A percentile compares a stretch with the other conserved stretches of the same genome.
phyloP scores from a whole-genome alignment of 2,888 invertebrate genomes.

The Copidosoma aretas region DNA sequence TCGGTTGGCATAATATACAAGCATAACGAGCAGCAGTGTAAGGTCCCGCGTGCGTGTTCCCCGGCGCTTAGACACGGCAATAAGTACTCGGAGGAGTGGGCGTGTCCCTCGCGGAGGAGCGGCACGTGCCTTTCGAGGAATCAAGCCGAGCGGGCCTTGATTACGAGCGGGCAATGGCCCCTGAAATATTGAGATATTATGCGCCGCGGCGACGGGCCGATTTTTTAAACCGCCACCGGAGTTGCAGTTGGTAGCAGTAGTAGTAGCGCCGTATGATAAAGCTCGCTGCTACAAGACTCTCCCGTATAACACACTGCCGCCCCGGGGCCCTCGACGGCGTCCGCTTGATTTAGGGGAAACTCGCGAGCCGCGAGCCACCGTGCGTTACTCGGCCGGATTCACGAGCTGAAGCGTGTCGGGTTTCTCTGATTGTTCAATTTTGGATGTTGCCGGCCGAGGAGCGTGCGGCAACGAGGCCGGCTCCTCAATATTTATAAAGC shows the following conservation, averaged over 20 bases:
- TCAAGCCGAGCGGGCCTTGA: slow-evolving; percentile 53
- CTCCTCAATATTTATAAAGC: slow-evolving; percentile 32
- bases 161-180: slow-evolving; percentile 58
- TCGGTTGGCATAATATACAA: too few species aligned
- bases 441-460: background rate
- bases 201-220: slow-evolving; percentile 46
- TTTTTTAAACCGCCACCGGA: slow-evolving; percentile 56
- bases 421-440: slow-evolving; percentile 41
- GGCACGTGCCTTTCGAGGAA: background rate
- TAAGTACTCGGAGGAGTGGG: slow-evolving; percentile 58
- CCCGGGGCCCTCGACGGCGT: too few species aligned
- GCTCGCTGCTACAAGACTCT: slow-evolving; percentile 50
- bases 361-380: slow-evolving; percentile 23
- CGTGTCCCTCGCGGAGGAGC: slow-evolving; percentile 47
- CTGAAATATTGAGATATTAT: slow-evolving; percentile 63
- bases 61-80: slow-evolving; percentile 53
- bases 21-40: too few species aligned
- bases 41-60: slow-evolving; percentile 54
- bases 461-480: background rate
- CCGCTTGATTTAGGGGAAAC: slow-evolving; percentile 13
- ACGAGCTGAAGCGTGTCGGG: slow-evolving; percentile 35
- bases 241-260: slow-evolving; percentile 55
- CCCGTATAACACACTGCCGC: too few species aligned
- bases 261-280: slow-evolving; percentile 58
- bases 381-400: background rate